A percentile compares a stretch with the other conserved stretches of the same genome.
Evolutionary conservation across 2,113 vertebrate species (phyloP).

Genomic region (Chionodraco myersi): DNA sequence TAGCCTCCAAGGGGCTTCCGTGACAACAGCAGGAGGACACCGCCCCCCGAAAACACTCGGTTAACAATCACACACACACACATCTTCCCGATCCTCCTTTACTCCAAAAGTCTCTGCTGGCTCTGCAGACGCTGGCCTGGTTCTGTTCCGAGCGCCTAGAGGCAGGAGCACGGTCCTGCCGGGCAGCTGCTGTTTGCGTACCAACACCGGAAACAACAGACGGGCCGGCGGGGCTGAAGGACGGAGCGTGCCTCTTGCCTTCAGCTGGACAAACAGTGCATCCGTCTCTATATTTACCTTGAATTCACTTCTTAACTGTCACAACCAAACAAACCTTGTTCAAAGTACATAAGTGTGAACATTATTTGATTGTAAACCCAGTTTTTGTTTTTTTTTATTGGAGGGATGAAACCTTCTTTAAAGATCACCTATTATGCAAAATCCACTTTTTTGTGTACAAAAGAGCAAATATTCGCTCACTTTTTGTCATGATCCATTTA

Average conservation of each 20-base stretch:
- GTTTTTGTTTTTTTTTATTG: not conserved
- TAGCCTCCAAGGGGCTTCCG: slow-evolving; percentile 43
- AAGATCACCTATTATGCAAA: too few relatives aligned
- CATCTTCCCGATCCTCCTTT: not conserved
- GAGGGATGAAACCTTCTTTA: too few relatives aligned
- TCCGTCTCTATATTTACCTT: not conserved
- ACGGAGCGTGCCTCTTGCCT: not conserved
- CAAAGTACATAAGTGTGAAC: not conserved
- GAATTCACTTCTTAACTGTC: not conserved
- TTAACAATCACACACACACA: slow-evolving; percentile 12
- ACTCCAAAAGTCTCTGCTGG: not conserved
- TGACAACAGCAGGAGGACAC: slow-evolving; percentile 54
- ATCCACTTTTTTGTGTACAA: too few relatives aligned
- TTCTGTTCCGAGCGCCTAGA: slow-evolving; percentile 2
- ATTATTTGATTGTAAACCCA: not conserved
- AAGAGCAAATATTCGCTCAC: too few relatives aligned
- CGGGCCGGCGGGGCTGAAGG: not conserved
- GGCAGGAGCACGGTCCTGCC: not conserved
- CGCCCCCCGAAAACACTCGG: slow-evolving; percentile 1
- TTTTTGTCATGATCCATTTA: too few relatives aligned
- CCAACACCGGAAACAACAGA: slow-evolving; percentile 44
- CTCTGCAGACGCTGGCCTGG: slow-evolving; percentile 19
- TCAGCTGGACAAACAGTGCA: not conserved
- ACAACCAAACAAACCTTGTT: not conserved
- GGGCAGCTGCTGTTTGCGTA: slow-evolving; percentile 37